Evolutionary conservation across 2,113 vertebrate genomes (phyloP), one percentile per base, ranked within the genome.

Genomic region (Oceanodroma tethys): DNA sequence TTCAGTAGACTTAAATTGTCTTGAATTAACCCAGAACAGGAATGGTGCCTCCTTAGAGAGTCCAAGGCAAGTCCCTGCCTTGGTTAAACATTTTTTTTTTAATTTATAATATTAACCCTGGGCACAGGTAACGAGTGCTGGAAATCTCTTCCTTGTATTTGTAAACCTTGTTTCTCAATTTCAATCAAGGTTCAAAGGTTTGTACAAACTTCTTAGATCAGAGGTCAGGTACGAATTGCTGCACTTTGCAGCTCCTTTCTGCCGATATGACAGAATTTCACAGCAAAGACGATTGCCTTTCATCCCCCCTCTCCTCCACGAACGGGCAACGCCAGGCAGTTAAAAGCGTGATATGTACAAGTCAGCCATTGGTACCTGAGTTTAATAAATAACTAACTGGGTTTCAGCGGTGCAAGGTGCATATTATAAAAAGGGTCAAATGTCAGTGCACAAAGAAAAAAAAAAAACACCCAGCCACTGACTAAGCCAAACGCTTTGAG

Each of bases 311-410:
- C 93, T 97, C 50, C 74, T 97, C 86, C 10, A 3, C 16, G 7
- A 94, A 91, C 56, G 0, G 95, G 86, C 95, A 88, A 76, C 38
- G 2, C 90, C 59, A 76, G 91, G 97, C 97, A 91, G 97, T 98
- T 98, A 96, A 97, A 94, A 97, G 95, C 20, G 3, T 97, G 96
- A 98, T 98, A 97, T 97, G 98, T 95, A 93, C 97, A 95, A 98
- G 97, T 98, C 98, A 98, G 97, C 96, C 96, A 97, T 97, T 98
- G 97, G 98, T 97, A 98, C 98, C 95, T 74, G 23, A 53, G 97
- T 95, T 98, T 99, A 99, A 99, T 99, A 95, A 98, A 94, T 98
- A 98, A 99, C 98, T 96, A 97, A 81, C 96, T 95, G 86, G 88
- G 96, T 98, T 98, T 98, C 97, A 88, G 95, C 74, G 96, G 97